Evolutionary conservation across 2,113 vertebrate genomes (phyloP).

Genomic region (Epinephelus fuscoguttatus): DNA sequence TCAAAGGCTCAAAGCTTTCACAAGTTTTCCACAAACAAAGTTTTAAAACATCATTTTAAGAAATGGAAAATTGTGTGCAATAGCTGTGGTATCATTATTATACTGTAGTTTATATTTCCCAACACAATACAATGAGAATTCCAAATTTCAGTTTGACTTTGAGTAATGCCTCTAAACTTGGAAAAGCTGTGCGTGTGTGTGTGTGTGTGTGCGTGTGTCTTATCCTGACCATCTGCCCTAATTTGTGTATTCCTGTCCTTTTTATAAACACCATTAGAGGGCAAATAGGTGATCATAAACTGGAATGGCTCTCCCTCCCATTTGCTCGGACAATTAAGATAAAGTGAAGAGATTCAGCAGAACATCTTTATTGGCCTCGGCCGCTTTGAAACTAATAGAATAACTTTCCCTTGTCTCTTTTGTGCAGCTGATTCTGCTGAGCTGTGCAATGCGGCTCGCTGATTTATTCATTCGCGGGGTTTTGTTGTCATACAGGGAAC

Average conservation of each 20-base stretch:
- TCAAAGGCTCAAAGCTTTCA: not conserved
- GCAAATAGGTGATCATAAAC: slow-evolving; percentile 73
- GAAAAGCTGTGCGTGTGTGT: slow-evolving; percentile 1
- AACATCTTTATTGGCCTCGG: slow-evolving; percentile 51
- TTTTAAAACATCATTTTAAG: not conserved
- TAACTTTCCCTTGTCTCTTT: slow-evolving; percentile 40
- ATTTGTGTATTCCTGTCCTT: slow-evolving; percentile 71
- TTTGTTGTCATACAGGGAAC: slow-evolving; percentile 23
- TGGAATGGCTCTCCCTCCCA: slow-evolving; percentile 61
- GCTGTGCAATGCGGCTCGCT: slow-evolving; percentile 15
- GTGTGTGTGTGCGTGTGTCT: slow-evolving; percentile 23
- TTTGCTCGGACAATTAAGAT: slow-evolving; percentile 73
- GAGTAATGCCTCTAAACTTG: not conserved
- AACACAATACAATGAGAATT: not conserved
- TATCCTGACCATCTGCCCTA: slow-evolving; percentile 56
- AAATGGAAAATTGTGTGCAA: not conserved
- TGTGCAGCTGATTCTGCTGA: slow-evolving; percentile 27
- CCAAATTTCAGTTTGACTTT: not conserved
- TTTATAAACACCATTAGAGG: slow-evolving; percentile 76
- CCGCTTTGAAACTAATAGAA: slow-evolving; percentile 42
- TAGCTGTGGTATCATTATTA: not conserved
- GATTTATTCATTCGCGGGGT: slow-evolving; percentile 29
- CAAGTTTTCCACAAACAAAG: not conserved
- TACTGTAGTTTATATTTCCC: not conserved
- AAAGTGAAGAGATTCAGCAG: slow-evolving; percentile 56